Conservation (phyloP, 2,113 vertebrate genomes). For the Andinoacara biseriatus region DNA sequence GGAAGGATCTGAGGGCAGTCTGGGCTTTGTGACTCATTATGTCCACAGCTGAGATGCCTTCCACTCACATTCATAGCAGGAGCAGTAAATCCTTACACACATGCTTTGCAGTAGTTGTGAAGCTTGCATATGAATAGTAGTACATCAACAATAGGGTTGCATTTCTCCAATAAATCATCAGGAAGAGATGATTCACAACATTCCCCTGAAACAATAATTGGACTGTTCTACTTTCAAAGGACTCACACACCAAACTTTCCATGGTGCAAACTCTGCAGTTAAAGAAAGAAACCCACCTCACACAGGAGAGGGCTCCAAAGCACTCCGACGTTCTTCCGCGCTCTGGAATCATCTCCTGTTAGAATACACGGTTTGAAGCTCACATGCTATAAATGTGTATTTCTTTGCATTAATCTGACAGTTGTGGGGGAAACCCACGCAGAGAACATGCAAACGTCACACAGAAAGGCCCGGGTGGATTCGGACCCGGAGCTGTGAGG, state of each 20-base stretch:
- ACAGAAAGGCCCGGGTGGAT: too few species aligned
- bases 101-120: constrained; percentile 38
- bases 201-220: not conserved
- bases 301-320: not conserved
- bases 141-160: not conserved
- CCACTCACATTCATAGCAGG: constrained; percentile 54
- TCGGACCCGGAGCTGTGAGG: too few species aligned
- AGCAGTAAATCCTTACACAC: constrained; percentile 54
- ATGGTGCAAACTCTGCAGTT: not conserved
- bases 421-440: too few species aligned
- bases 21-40: constrained; percentile 68
- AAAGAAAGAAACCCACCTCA: too few species aligned
- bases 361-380: not conserved
- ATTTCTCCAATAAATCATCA: not conserved
- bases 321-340: fast-evolving
- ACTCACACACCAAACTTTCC: not conserved
- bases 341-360: not conserved
- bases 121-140: not conserved
- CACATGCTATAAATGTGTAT: too few species aligned
- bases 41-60: constrained; percentile 66
- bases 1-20: constrained; percentile 48
- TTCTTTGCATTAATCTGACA: too few species aligned
- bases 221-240: not conserved
- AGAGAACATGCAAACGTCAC: too few species aligned
- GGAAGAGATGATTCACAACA: not conserved